Evolutionary conservation across 2,888 invertebrate genomes (phyloP), one percentile per base, ranked within the genome.

Genomic region (Ypsolopha scabrella): DNA sequence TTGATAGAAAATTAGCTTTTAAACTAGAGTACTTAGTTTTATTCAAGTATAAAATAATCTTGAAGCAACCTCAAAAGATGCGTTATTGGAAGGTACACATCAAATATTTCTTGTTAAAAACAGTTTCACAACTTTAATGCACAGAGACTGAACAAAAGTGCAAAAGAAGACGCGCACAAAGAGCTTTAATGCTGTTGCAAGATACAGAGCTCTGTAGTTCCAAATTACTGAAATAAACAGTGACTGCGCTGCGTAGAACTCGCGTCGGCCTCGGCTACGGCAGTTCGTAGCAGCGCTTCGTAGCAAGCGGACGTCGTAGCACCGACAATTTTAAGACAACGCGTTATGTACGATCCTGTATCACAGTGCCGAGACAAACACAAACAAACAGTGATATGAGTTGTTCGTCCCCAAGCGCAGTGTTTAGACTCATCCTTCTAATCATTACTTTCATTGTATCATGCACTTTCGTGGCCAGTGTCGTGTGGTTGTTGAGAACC

Each of bases 371-470:
- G 70, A 65, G 59, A 63, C 60, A 74, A 80, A 82, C 73, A 75
- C 69, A 80, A 82, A 81, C 83, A 85, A 82, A 78, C 76, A 80
- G 83, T 85, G 83, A 85, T 83, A 86, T 86, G 85, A 86, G 85
- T 81, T 80, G 85, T 81, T 70, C 81, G 70, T 76, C 83, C 65
- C 70, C 75, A 57, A 81, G 71, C 64, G 64, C 72, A 70, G 75
- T 80, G 67, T 70, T 81, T 66, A 73, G 82, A 71, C 75, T 82
- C 70, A 79, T 83, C 76, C 75, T 86, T 59, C 66, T 85, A 54
- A 73, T 80, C 75, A 65, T 80, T 68, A 86, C 82, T 62, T 79
- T 85, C 54, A 60, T 82, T 59, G 77, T 86, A 61, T 77, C 85
- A 68, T 83, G 80, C 62, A 75, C 80, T 54, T 86, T 86, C 58